Conservation (phyloP, 2,797 vertebrate genomes). For the Schizothorax lantsangensis region DNA sequence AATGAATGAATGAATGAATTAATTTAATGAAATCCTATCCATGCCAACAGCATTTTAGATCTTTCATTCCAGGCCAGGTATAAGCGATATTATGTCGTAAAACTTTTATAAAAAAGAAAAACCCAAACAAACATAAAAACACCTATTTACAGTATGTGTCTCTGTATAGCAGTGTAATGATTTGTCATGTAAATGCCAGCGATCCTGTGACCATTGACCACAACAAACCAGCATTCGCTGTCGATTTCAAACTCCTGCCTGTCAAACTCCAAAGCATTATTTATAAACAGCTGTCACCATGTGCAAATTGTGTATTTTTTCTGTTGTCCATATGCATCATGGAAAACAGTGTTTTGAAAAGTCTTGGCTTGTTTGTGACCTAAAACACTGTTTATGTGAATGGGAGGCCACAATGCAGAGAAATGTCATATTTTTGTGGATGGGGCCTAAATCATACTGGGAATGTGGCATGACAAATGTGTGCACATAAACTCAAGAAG, state of each 20-base stretch:
- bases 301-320: too few relatives aligned
- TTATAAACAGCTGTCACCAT: neutral
- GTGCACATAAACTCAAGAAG: neutral
- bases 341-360: neutral
- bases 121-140: too few relatives aligned
- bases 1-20: neutral
- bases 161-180: neutral
- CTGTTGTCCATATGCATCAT: neutral
- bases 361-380: neutral
- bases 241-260: neutral
- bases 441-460: neutral
- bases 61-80: neutral
- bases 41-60: neutral
- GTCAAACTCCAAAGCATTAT: neutral
- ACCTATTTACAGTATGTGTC: too few relatives aligned
- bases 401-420: neutral
- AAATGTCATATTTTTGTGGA: neutral
- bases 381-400: neutral
- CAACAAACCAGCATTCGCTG: neutral
- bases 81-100: neutral
- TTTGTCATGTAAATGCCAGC: neutral
- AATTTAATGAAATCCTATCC: neutral
- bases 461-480: neutral
- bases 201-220: neutral
- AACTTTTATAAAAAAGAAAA: neutral